phyloP scores from a whole-genome alignment of 2,113 vertebrate species.

The Larimichthys crocea region DNA sequence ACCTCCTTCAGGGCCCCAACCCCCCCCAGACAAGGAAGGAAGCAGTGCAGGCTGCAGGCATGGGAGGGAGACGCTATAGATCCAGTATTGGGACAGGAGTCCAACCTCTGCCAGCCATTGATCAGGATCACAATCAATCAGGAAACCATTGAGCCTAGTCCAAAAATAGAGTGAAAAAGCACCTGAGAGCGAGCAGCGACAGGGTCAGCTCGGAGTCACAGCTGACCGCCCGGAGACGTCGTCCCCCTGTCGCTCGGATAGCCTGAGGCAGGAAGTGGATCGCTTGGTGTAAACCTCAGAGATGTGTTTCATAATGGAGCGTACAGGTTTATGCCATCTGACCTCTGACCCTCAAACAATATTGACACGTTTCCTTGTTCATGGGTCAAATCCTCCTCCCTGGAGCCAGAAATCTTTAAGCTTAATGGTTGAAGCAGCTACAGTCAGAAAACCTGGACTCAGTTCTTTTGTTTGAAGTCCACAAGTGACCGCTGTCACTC shows the following conservation, averaged over 20 bases:
- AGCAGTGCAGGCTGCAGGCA: slow-evolving; percentile 55
- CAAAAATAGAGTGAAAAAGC: slow-evolving; percentile 77
- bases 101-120: slow-evolving; percentile 79
- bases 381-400: slow-evolving; percentile 43
- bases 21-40: slow-evolving; percentile 57
- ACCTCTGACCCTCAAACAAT: slow-evolving; percentile 49
- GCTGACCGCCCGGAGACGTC: slow-evolving; percentile 25
- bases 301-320: slow-evolving; percentile 42
- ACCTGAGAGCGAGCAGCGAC: slow-evolving; percentile 48
- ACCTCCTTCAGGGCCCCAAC: slow-evolving; percentile 31
- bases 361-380: slow-evolving; percentile 54
- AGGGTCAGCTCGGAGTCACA: slow-evolving; percentile 54
- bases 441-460: neutral
- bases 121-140: slow-evolving; percentile 81
- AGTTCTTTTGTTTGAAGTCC: neutral
- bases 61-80: slow-evolving; percentile 61
- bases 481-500: neutral
- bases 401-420: slow-evolving; percentile 10
- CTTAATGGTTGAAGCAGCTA: slow-evolving; percentile 11
- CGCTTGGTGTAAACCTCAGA: slow-evolving; percentile 21
- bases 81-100: slow-evolving; percentile 75
- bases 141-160: slow-evolving; percentile 75
- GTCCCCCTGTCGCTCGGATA: neutral
- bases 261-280: slow-evolving; percentile 46
- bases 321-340: slow-evolving; percentile 40